Evolutionary conservation across 2,888 invertebrate species (phyloP).

Genomic region (Coelopa pilipes): DNA sequence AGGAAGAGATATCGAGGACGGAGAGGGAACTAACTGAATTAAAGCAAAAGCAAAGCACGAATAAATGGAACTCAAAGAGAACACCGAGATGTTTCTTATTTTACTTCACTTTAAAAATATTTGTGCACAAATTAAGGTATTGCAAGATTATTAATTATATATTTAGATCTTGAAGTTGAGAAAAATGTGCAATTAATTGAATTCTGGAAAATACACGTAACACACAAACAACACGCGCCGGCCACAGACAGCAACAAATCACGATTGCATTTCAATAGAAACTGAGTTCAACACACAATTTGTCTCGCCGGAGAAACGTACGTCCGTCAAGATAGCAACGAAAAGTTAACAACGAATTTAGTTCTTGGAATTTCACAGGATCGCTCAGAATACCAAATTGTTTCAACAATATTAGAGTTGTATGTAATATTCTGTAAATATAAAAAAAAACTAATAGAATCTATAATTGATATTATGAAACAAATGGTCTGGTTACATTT

Average conservation of each 20-base stretch:
- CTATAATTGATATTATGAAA: too few relatives aligned
- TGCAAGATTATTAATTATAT: background rate
- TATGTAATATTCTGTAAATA: too few relatives aligned
- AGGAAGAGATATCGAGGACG: constrained; percentile 17
- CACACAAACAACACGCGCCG: background rate
- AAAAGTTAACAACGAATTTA: too few relatives aligned
- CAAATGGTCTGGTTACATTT: too few relatives aligned
- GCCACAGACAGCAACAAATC: constrained; percentile 14
- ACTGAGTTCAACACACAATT: constrained; percentile 2
- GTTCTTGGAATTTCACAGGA: too few relatives aligned
- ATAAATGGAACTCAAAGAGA: constrained; percentile 24
- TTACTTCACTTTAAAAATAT: background rate
- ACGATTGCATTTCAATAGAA: constrained; percentile 17
- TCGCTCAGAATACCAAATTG: too few relatives aligned
- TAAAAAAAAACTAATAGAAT: too few relatives aligned
- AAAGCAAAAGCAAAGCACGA: constrained; percentile 15
- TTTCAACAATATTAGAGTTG: too few relatives aligned
- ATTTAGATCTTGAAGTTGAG: background rate
- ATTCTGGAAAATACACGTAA: constrained; percentile 2
- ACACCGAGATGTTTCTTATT: background rate
- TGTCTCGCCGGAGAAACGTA: too few relatives aligned
- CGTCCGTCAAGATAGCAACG: too few relatives aligned
- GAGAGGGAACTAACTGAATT: constrained; percentile 1
- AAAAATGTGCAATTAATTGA: background rate
- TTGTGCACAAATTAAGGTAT: background rate